Evolutionary conservation across 2,888 invertebrate species (phyloP).

Genomic region (Polietes domitor): DNA sequence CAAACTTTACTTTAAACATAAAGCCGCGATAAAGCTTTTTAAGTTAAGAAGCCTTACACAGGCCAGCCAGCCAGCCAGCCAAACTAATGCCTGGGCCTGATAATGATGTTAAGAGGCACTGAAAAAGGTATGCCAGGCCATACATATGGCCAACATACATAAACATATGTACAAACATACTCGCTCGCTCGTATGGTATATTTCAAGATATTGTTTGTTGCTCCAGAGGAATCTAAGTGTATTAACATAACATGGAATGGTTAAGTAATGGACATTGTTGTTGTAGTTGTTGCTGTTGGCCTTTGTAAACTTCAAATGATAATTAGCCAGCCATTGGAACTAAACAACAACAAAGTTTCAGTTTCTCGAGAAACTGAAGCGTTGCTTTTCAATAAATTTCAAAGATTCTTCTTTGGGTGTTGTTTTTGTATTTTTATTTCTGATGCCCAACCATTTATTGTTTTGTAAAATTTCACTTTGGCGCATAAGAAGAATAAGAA

Average conservation of each 20-base stretch:
- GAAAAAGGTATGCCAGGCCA: constrained; percentile 3
- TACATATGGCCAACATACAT: not conserved
- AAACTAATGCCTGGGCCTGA: constrained; percentile 61
- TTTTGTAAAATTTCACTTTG: constrained; percentile 18
- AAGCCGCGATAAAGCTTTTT: constrained; percentile 66
- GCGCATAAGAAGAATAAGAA: not conserved
- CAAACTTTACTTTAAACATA: constrained; percentile 59
- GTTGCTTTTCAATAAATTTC: constrained; percentile 42
- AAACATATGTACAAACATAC: not conserved
- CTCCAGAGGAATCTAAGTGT: constrained; percentile 54
- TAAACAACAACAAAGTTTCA: constrained; percentile 3
- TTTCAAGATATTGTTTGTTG: not conserved
- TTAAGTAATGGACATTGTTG: constrained; percentile 61
- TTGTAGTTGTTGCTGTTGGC: not conserved
- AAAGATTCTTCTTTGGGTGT: not conserved
- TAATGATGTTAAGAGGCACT: constrained; percentile 63
- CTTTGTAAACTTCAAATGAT: constrained; percentile 34
- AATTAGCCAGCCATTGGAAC: not conserved
- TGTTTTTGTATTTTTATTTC: not conserved
- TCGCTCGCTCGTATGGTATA: not conserved
- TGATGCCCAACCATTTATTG: not conserved
- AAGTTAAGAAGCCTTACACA: constrained; percentile 45
- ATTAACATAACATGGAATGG: constrained; percentile 61
- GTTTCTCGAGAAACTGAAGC: constrained; percentile 27
- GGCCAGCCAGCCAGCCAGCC: not conserved